These are phyloP conservation scores for Drosophila emarginata DNA, from an alignment of 2,888 invertebrate species.

Conservation along the genomic window DNA sequence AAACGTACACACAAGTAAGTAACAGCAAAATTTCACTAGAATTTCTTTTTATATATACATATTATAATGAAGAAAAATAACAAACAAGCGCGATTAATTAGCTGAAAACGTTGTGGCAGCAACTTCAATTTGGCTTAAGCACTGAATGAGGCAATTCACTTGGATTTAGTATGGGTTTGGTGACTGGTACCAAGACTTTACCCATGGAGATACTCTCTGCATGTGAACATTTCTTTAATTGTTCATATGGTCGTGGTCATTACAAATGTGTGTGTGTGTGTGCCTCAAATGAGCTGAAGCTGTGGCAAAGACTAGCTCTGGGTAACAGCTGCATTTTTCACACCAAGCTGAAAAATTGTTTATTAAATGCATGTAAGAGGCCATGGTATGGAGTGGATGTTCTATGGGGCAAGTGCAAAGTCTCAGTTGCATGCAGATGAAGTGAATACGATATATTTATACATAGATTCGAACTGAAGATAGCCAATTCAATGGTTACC, in stretches of 20 bases:
- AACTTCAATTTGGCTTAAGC: conserved; percentile 26
- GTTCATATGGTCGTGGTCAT: conserved; percentile 13
- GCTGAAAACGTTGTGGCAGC: conserved; percentile 21
- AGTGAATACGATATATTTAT: conserved; percentile 28
- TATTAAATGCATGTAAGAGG: conserved; percentile 18
- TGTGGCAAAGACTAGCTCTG: neutral
- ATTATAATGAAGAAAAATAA: conserved; percentile 20
- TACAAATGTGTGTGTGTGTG: neutral
- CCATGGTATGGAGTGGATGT: conserved; percentile 1
- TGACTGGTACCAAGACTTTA: neutral
- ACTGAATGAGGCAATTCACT: neutral
- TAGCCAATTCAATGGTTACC: conserved; percentile 22
- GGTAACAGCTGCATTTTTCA: conserved; percentile 14
- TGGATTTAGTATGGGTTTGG: neutral
- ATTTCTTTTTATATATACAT: conserved; percentile 17
- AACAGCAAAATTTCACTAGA: conserved; percentile 31
- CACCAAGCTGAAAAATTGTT: conserved; percentile 11
- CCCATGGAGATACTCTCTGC: neutral
- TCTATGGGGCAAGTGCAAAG: conserved; percentile 9
- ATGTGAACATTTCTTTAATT: conserved; percentile 16
- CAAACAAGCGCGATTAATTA: conserved; percentile 13
- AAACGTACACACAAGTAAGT: conserved; percentile 1
- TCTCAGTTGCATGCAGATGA: conserved; percentile 19
- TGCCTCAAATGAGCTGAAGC: conserved; percentile 12
- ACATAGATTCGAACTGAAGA: conserved; percentile 22